phyloP scores from a whole-genome alignment of 2,113 vertebrate genomes.

The Eleginops maclovinus region DNA sequence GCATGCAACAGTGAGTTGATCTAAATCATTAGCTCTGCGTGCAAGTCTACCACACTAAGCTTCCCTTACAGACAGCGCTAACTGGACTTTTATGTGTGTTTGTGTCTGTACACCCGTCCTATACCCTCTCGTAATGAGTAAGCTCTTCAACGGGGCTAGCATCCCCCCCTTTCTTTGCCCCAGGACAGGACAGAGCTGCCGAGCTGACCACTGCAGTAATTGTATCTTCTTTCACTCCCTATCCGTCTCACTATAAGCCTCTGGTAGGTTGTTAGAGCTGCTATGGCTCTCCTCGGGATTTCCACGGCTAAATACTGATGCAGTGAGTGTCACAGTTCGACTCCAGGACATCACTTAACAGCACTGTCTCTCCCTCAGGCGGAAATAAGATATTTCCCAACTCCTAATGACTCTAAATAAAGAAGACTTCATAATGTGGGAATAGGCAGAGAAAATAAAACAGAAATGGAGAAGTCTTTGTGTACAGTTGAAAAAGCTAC shows the following conservation, averaged over 20 bases:
- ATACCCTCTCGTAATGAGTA: slow-evolving; percentile 46
- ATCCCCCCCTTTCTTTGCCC: slow-evolving; percentile 48
- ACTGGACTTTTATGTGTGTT: slow-evolving; percentile 16
- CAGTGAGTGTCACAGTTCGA: slow-evolving; percentile 34
- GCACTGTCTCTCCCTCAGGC: slow-evolving; percentile 38
- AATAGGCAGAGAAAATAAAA: slow-evolving; percentile 21
- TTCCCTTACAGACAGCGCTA: slow-evolving; percentile 1
- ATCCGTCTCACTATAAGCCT: slow-evolving; percentile 47
- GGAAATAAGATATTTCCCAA: slow-evolving; percentile 53
- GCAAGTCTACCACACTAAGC: slow-evolving; percentile 9
- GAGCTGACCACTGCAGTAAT: slow-evolving; percentile 69
- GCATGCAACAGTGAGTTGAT: slow-evolving; percentile 6
- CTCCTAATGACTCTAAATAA: slow-evolving; percentile 60
- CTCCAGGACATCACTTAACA: slow-evolving; percentile 44
- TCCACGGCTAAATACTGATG: slow-evolving; percentile 45
- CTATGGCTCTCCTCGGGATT: slow-evolving; percentile 43
- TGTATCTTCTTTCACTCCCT: slow-evolving; percentile 59
- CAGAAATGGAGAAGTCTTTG: background rate
- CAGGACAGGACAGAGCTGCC: slow-evolving; percentile 65
- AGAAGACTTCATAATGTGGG: slow-evolving; percentile 40
- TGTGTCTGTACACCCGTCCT: slow-evolving; percentile 27
- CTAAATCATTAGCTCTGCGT: slow-evolving; percentile 32
- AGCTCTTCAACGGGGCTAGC: slow-evolving; percentile 44
- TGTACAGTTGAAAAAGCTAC: background rate
- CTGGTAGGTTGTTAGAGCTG: slow-evolving; percentile 44